A percentile compares a stretch with the other conserved stretches of the same genome.
These are phyloP conservation scores for Columba guinea DNA, from an alignment of 2,797 vertebrate genomes.

Conservation along the genomic window DNA sequence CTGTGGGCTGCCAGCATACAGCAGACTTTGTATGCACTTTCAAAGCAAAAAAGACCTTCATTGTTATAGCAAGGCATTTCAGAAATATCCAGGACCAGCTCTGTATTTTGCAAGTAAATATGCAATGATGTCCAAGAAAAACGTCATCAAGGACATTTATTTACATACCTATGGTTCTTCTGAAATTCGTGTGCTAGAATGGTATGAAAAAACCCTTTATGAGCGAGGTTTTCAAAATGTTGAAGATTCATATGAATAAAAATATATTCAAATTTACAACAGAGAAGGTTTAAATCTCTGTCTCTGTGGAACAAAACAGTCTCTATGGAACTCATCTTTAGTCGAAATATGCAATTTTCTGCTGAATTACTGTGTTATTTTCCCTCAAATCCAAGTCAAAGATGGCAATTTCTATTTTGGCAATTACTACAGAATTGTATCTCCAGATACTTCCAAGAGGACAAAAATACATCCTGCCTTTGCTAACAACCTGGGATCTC, in stretches of 20 bases:
- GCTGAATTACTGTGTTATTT: background rate
- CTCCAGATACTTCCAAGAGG: background rate
- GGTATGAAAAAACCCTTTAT: background rate
- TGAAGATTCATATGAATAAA: background rate
- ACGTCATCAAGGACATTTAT: background rate
- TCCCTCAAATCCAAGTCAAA: background rate
- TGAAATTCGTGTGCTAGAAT: background rate
- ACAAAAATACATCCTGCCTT: background rate
- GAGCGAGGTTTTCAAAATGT: background rate
- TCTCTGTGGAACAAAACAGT: too few species aligned
- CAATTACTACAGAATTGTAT: background rate
- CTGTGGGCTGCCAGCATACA: background rate
- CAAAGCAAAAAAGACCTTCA: background rate
- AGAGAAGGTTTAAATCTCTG: background rate
- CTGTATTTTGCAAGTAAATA: constrained; percentile 16
- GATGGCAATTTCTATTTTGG: background rate
- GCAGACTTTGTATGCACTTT: background rate
- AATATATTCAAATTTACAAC: background rate
- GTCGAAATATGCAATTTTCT: background rate
- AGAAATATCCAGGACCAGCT: background rate
- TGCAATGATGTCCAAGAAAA: background rate
- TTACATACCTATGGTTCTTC: background rate
- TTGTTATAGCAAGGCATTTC: background rate
- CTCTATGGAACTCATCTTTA: background rate
- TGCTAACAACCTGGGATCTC: background rate